Conservation (phyloP, 53 echinoderm and acorn worm species). For the Crossaster papposus region DNA sequence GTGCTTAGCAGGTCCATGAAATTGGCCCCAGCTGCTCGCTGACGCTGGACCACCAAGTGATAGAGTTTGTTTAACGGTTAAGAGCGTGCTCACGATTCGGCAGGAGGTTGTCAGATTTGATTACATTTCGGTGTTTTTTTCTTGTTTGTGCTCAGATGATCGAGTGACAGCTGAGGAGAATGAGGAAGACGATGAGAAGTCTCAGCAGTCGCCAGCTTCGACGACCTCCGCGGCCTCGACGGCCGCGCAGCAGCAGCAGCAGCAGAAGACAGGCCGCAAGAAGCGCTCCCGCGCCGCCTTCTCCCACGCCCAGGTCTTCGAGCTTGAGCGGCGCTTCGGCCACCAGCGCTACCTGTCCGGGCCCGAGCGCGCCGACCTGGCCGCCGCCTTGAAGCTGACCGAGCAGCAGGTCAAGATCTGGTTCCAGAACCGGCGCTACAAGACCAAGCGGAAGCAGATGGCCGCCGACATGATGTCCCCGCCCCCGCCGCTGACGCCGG, state of each 20-base stretch:
- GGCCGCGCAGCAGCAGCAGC: too few relatives aligned
- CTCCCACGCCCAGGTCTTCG: conserved; percentile 97
- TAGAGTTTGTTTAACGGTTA: conserved; percentile 64
- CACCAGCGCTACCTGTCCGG: conserved; percentile 99
- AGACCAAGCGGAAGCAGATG: conserved; percentile 98
- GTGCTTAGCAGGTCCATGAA: too few relatives aligned
- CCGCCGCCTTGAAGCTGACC: conserved; percentile 96
- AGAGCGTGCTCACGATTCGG: conserved; percentile 47
- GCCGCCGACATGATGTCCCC: conserved; percentile 89
- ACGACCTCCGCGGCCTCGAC: not conserved
- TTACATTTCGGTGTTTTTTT: conserved; percentile 34
- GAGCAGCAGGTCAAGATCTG: conserved; percentile 99
- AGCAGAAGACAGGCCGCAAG: conserved; percentile 74
- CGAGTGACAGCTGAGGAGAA: conserved; percentile 2
- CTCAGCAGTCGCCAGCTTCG: conserved; percentile 9
- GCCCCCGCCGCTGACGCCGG: too few relatives aligned
- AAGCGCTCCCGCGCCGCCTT: conserved; percentile 97
- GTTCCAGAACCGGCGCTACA: conserved; percentile 99
- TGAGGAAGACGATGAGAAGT: conserved; percentile 33
- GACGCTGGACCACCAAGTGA: conserved; percentile 61
- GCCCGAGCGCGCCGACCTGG: conserved; percentile 96
- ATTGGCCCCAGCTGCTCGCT: not conserved
- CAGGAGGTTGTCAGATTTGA: conserved; percentile 41
- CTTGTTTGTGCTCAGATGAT: conserved; percentile 19
- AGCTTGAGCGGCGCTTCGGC: conserved; percentile 93